phyloP scores from a whole-genome alignment of 2,888 invertebrate genomes.

The Drosophila robusta region DNA sequence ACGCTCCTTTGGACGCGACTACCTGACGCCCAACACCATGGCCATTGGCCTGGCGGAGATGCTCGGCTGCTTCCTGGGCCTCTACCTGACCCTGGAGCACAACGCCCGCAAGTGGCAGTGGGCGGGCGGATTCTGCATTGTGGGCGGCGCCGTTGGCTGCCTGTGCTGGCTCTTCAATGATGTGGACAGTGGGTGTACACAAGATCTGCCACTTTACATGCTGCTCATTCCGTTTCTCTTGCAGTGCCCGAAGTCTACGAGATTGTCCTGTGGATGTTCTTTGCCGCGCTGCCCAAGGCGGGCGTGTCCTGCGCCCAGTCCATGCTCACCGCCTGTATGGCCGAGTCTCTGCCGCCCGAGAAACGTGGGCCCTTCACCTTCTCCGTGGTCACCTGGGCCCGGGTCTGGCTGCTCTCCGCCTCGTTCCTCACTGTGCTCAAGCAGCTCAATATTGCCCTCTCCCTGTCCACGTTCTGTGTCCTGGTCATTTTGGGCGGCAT shows the following conservation, averaged over 20 bases:
- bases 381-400: conserved; percentile 83
- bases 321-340: conserved; percentile 83
- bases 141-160: conserved; percentile 83
- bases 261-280: conserved; percentile 81
- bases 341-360: conserved; percentile 82
- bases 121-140: conserved; percentile 83
- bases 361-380: conserved; percentile 82
- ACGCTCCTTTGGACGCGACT: conserved; percentile 84
- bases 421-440: conserved; percentile 83
- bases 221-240: conserved; percentile 21
- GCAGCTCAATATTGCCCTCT: conserved; percentile 80
- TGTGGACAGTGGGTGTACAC: conserved; percentile 69
- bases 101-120: conserved; percentile 83
- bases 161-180: conserved; percentile 82
- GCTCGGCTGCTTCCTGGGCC: conserved; percentile 83
- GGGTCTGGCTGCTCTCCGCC: conserved; percentile 83
- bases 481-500: conserved; percentile 82
- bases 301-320: conserved; percentile 84
- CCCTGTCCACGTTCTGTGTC: conserved; percentile 80
- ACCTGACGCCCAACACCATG: conserved; percentile 83
- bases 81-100: conserved; percentile 80
- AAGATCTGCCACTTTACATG: too few relatives aligned
- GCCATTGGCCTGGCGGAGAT: conserved; percentile 84
- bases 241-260: conserved; percentile 78
- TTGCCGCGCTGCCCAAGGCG: conserved; percentile 84